Conservation (phyloP, 2,888 invertebrate genomes). For the Herminia tarsipennalis region DNA sequence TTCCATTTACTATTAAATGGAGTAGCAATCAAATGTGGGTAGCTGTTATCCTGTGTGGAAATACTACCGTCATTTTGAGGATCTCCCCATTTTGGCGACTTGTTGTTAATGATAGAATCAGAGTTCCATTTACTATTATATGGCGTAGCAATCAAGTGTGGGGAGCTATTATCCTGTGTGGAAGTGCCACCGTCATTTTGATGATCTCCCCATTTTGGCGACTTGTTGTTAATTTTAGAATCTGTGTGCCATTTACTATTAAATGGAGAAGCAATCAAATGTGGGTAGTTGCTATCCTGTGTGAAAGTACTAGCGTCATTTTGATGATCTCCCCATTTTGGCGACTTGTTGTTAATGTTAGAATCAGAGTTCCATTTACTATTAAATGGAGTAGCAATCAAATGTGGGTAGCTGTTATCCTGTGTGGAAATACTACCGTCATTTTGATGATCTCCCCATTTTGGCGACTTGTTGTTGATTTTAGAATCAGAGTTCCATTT, state of each 20-base stretch:
- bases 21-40: not conserved
- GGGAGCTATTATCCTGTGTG: not conserved
- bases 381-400: not conserved
- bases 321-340: not conserved
- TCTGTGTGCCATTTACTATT: not conserved
- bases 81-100: too few relatives aligned
- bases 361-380: not conserved
- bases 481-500: not conserved
- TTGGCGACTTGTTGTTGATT: not conserved
- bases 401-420: not conserved
- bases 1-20: not conserved
- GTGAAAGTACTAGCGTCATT: not conserved
- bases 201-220: not conserved
- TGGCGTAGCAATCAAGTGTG: not conserved
- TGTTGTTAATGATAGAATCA: not conserved
- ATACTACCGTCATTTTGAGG: too few relatives aligned
- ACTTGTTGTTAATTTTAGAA: not conserved
- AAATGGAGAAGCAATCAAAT: not conserved
- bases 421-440: not conserved
- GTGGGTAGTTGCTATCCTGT: not conserved
- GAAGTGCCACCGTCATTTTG: not conserved
- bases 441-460: not conserved
- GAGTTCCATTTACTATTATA: not conserved
- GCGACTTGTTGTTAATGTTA: not conserved
- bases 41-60: not conserved